Conservation (phyloP, 64 coral and sea anemone species). For the Montipora capricornis region DNA sequence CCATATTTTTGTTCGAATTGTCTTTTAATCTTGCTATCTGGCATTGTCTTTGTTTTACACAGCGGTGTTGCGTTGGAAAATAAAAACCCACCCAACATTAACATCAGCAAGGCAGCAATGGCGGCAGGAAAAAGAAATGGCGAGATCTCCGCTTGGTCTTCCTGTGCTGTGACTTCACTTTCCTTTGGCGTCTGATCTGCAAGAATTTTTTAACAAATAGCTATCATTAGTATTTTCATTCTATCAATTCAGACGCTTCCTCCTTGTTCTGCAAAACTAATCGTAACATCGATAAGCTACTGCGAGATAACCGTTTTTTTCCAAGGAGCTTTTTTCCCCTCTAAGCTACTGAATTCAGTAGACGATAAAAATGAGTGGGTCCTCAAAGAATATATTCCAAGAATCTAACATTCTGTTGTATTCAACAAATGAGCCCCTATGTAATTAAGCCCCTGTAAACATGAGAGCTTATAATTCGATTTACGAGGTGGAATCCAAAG, state of each 20-base stretch:
- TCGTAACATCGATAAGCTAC: too few relatives aligned
- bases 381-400: too few relatives aligned
- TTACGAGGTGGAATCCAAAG: too few relatives aligned
- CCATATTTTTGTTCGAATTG: constrained; percentile 42
- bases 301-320: too few relatives aligned
- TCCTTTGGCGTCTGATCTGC: constrained; percentile 12
- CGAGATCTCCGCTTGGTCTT: constrained; percentile 21
- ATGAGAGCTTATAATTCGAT: too few relatives aligned
- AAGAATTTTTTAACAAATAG: not conserved
- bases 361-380: too few relatives aligned
- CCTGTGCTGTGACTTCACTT: constrained; percentile 19
- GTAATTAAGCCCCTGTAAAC: too few relatives aligned
- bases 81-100: constrained; percentile 75
- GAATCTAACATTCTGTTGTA: too few relatives aligned
- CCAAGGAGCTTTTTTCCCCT: too few relatives aligned
- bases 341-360: too few relatives aligned
- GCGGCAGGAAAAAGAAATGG: constrained; percentile 72
- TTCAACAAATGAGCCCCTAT: too few relatives aligned
- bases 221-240: too few relatives aligned
- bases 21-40: constrained; percentile 13
- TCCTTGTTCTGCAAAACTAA: not conserved
- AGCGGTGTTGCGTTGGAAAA: constrained; percentile 30
- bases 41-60: constrained; percentile 48
- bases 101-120: constrained; percentile 82
- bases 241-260: not conserved